These are phyloP conservation scores for Calyptomena viridis DNA, from an alignment of 2,113 vertebrate genomes.

Conservation along the genomic window DNA sequence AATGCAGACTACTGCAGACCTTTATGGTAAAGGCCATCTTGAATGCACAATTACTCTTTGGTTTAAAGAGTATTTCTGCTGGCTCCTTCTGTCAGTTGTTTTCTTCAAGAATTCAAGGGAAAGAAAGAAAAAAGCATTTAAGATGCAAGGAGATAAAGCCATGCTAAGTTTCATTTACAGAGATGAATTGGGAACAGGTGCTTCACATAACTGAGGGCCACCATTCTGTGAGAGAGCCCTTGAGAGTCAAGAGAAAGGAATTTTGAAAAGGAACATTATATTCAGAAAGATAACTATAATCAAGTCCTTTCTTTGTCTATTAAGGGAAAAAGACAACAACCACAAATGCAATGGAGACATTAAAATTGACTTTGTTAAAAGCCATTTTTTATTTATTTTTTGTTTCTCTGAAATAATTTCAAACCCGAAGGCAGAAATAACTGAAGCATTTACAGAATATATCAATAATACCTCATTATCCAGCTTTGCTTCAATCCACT, in stretches of 20 bases:
- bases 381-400: constrained; percentile 61
- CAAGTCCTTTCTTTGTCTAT: constrained; percentile 59
- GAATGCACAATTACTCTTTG: background rate
- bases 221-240: constrained; percentile 35
- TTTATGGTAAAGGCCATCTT: background rate
- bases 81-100: background rate
- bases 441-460: constrained; percentile 77
- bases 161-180: constrained; percentile 63
- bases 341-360: constrained; percentile 65
- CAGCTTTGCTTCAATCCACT: constrained; percentile 72
- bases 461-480: constrained; percentile 78
- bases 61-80: background rate
- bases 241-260: constrained; percentile 50
- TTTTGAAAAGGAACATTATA: constrained; percentile 52
- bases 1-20: background rate
- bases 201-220: constrained; percentile 26
- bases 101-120: constrained; percentile 14
- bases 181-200: constrained; percentile 72
- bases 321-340: constrained; percentile 62
- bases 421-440: constrained; percentile 72
- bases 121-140: constrained; percentile 10
- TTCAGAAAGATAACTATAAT: constrained; percentile 73
- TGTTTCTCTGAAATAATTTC: constrained; percentile 70
- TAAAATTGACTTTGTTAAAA: constrained; percentile 74
- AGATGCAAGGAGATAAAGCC: constrained; percentile 47